phyloP scores from a whole-genome alignment of 2,113 vertebrate species.

The Hypocryptadius cinnamomeus region DNA sequence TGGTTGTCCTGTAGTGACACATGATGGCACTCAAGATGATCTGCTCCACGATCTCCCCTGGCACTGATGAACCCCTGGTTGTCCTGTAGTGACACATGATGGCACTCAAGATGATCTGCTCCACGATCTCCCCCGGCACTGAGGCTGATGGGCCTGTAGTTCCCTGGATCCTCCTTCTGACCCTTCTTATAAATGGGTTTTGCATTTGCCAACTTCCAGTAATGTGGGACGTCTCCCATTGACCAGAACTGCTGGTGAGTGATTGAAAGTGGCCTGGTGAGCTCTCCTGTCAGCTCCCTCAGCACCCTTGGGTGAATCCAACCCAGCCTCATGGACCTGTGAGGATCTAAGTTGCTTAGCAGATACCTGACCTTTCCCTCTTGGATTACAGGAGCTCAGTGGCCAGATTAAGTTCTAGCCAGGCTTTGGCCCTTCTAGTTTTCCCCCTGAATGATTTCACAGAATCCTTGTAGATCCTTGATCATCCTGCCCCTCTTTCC shows the following conservation, averaged over 20 bases:
- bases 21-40: neutral
- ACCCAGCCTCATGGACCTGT: neutral
- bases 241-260: neutral
- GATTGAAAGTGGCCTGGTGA: neutral
- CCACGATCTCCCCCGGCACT: neutral
- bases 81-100: neutral
- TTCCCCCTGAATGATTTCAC: neutral
- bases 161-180: neutral
- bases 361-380: neutral
- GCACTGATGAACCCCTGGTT: too few relatives aligned
- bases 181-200: neutral
- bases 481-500: neutral
- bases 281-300: neutral
- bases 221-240: fast-evolving
- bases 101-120: neutral
- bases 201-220: neutral
- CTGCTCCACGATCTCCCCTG: neutral
- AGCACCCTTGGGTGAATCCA: neutral
- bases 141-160: neutral
- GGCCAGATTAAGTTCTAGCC: neutral
- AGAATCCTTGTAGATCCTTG: neutral
- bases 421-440: neutral
- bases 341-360: too few relatives aligned
- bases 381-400: neutral
- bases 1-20: neutral